Base-by-base conservation (phyloP, 2,797 vertebrate genomes). In the Sciurus carolinensis region DNA sequence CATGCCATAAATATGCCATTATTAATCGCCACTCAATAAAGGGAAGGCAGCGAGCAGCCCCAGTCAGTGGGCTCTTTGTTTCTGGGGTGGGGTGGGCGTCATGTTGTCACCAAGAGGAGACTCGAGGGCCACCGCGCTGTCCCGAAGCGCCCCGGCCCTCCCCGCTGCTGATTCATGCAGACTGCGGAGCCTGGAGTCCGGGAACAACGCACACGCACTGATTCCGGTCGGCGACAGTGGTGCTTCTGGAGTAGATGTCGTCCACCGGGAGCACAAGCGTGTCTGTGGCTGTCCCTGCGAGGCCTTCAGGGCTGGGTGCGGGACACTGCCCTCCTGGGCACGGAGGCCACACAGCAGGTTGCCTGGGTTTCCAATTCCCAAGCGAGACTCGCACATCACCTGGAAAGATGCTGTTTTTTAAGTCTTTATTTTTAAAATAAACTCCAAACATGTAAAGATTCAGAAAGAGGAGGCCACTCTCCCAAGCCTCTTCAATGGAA, bases 131-230 rank as follows among this genome's bases (percentile, higher is more conserved):
- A 24, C 64, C 1, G 4, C 39, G 0, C 12, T 42, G 64, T 66
- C 93, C 75, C 28, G 4, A 17, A 0, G 44, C 17, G 62, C 50
- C 79, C 69, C 62, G 7, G 26, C 30, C 30, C 44, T 44, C 54
- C 3, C 33, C 12, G 0, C 2, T 0, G 26, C 30, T 39, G 93
- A 83, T 44, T 20, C 50, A n/a, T 0, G 0, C 14, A 1, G 7
- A 8, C 15, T n/a, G 17, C 33, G 30, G 54, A 39, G 64, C 54
- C 42, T 15, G 7, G 44, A 5, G 24, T 17, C 36, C 44, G 33
- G 66, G 50, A 62, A 22, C 1, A 9, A 2, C 0, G 17, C 14
- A 0, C 20, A 0, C 0, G 4, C 1, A 0, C 6, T 17, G 7
- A 33, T 30, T 59, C 9, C 0, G 1, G 59, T 14, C 30, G 36